Base-by-base conservation (phyloP, 1,140 invertebrate genomes). In the Apocrypta bakeri region DNA sequence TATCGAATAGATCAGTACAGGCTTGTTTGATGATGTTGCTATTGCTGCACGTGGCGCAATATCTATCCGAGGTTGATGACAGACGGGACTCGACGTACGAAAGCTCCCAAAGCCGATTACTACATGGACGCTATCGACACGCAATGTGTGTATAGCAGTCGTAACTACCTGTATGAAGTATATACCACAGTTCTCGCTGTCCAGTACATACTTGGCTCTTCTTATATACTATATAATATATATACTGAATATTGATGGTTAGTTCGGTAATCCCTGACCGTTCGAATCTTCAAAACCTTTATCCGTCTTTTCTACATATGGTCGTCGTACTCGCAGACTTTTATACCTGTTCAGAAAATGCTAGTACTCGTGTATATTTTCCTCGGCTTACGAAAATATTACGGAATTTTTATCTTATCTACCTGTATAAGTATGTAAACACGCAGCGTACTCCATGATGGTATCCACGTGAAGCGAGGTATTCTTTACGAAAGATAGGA, bases 391-490 rank as follows among this genome's bases (percentile, higher is more conserved):
- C 48, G 48, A 56, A 6, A n/a, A 21, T 56, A n/a, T 17, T 42
- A 66, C 21, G 75, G 29, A 27, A 66, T 77, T 40, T 77, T 77
- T 77, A 66, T 77, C 75, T 77, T 77, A 77, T 77, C 56, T 29
- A 29, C 64, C 42, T 8, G 40, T 48, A 17, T 56, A 56, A 21
- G 7, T 21, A n/a, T 75, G 48, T 75, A 83, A 69, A 79, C 78
- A 83, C 72, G 73, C 56, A 73, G 83, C 31, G 69, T 11, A 33
- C 31, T 9, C 29, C 31, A 3, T 21, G n/a, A 72, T 40, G 69
- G n/a, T 56, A 56, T 56, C 48, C 48, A 21, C 48, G 7, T 21
- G 48, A 56, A 56, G 48, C 48, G 48, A 56, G 48, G 48, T 17
- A 56, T n/a, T 56, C 48, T 56, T 56, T 56, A 6, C 48, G 21